Conservation (phyloP, 2,888 invertebrate genomes). For the Pristionchus maxplancki region DNA sequence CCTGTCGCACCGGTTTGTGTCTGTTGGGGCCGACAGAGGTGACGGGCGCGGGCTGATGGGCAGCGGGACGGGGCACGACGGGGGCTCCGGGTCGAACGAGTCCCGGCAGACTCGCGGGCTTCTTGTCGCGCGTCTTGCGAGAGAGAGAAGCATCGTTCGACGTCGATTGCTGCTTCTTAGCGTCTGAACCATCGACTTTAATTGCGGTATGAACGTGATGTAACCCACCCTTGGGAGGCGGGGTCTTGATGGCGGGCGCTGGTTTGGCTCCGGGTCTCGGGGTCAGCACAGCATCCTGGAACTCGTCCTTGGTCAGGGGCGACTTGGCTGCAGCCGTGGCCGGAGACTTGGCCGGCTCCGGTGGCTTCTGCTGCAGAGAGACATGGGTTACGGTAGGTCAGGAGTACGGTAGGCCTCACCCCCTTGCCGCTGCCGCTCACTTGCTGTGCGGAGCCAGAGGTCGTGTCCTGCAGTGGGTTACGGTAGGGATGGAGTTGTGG, state of each 20-base stretch:
- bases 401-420: background rate
- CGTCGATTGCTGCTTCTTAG: background rate
- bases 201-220: too few species aligned
- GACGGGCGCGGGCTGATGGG: background rate
- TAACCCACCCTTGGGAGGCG: background rate
- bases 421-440: background rate
- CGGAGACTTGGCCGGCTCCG: background rate
- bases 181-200: background rate
- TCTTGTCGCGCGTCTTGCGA: background rate
- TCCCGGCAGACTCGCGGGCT: background rate
- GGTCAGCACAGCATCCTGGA: constrained; percentile 9
- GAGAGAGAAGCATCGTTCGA: background rate
- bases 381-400: background rate
- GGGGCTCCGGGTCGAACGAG: background rate
- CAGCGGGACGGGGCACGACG: background rate
- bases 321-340: background rate
- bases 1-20: background rate
- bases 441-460: too few species aligned
- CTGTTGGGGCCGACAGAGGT: background rate
- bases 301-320: constrained; percentile 10
- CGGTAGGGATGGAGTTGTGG: background rate
- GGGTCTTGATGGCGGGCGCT: background rate
- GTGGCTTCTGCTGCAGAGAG: background rate
- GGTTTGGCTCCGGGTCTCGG: background rate
- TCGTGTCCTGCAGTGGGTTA: background rate